Evolutionary conservation across 2,888 invertebrate genomes (phyloP).

Genomic region (Trilocha varians): DNA sequence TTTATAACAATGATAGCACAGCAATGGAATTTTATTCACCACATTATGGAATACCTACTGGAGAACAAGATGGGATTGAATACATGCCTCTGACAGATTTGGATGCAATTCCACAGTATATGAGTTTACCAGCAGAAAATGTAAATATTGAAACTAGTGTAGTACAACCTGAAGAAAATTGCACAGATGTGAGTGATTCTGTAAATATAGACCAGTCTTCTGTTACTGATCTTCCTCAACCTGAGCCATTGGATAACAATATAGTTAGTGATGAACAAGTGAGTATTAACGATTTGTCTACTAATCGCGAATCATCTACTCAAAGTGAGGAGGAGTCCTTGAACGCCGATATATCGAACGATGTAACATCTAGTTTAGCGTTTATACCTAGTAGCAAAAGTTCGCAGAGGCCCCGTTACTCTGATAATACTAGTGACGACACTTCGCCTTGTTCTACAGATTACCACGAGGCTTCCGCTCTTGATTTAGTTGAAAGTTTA

Average conservation of each 20-base stretch:
- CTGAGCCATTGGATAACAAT: slow-evolving; percentile 24
- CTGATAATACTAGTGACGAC: slow-evolving; percentile 58
- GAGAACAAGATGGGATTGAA: slow-evolving; percentile 40
- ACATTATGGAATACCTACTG: slow-evolving; percentile 42
- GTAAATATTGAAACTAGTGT: slow-evolving; percentile 30
- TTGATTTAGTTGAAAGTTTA: slow-evolving; percentile 53
- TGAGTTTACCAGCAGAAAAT: slow-evolving; percentile 54
- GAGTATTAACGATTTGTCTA: slow-evolving; percentile 25
- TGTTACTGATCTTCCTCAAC: slow-evolving; percentile 12
- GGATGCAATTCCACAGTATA: slow-evolving; percentile 62
- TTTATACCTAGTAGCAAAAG: slow-evolving; percentile 63
- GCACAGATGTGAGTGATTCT: slow-evolving; percentile 18
- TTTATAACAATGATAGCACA: slow-evolving; percentile 44
- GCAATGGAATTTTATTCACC: slow-evolving; percentile 53
- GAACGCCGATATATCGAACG: slow-evolving; percentile 59
- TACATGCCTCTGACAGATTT: slow-evolving; percentile 62
- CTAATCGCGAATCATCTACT: slow-evolving; percentile 43
- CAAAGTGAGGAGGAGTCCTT: slow-evolving; percentile 59
- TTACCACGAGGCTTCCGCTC: slow-evolving; percentile 65
- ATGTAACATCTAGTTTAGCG: slow-evolving; percentile 64
- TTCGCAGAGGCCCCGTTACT: slow-evolving; percentile 41
- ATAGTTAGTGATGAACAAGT: slow-evolving; percentile 34
- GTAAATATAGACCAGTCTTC: slow-evolving; percentile 19
- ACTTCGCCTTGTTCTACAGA: slow-evolving; percentile 66
- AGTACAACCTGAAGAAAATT: slow-evolving; percentile 20